phyloP scores from a whole-genome alignment of 2,113 vertebrate species.

The Pygoscelis adeliae region DNA sequence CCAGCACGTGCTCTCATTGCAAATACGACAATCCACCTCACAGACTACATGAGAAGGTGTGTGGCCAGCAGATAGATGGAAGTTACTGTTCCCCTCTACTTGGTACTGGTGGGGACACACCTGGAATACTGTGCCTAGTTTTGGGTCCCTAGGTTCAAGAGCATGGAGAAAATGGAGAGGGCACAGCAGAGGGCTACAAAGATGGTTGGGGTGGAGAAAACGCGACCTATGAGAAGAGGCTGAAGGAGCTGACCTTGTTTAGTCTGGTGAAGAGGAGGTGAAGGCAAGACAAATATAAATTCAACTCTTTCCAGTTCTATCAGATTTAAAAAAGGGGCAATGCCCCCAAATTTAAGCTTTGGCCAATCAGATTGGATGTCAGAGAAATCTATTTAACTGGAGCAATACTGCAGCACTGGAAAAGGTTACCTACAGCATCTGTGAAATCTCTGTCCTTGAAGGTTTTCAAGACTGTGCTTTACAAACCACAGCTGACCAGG shows the following conservation, averaged over 20 bases:
- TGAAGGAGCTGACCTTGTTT: background rate
- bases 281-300: background rate
- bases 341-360: background rate
- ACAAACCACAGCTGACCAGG: background rate
- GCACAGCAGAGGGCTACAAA: background rate
- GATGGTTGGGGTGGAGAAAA: background rate
- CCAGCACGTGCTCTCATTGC: background rate
- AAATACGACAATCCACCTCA: background rate
- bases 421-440: background rate
- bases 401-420: background rate
- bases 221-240: background rate
- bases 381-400: background rate
- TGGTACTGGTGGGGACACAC: background rate
- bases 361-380: background rate
- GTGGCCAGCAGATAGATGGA: background rate
- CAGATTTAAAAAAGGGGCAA: background rate
- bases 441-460: background rate
- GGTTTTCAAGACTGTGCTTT: background rate
- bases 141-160: background rate
- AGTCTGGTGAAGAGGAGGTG: background rate
- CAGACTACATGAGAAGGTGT: background rate
- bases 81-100: background rate
- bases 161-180: background rate
- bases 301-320: background rate
- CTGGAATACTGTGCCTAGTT: background rate